phyloP scores from a whole-genome alignment of 2,113 vertebrate species.

The Lepus europaeus region DNA sequence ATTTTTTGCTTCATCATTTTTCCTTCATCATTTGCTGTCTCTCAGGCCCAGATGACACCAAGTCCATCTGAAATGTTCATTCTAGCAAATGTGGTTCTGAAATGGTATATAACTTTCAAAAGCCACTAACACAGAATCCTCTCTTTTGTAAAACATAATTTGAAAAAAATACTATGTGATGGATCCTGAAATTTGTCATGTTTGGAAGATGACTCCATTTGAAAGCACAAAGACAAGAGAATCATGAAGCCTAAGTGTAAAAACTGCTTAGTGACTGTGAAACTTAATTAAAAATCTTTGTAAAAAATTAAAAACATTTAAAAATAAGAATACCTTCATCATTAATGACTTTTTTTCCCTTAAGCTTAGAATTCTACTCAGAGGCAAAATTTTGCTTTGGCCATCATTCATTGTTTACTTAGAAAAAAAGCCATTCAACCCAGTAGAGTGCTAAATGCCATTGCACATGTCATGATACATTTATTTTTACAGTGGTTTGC shows the following conservation, averaged over 20 bases:
- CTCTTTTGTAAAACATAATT: constrained; percentile 95
- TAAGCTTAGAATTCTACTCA: constrained; percentile 57
- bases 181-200: constrained; percentile 66
- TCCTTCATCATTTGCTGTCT: too few species aligned
- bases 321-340: constrained; percentile 30
- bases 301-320: constrained; percentile 86
- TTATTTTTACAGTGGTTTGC: not conserved
- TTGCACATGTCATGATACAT: constrained; percentile 1
- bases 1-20: too few species aligned
- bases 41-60: too few species aligned
- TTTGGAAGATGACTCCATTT: constrained; percentile 64
- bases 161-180: constrained; percentile 77
- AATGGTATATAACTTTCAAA: constrained; percentile 97
- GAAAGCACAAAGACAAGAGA: constrained; percentile 54
- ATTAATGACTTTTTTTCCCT: not conserved
- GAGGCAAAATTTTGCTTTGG: constrained; percentile 63
- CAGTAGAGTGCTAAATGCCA: not conserved
- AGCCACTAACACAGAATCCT: constrained; percentile 95
- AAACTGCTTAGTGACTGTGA: constrained; percentile 64
- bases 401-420: constrained; percentile 55
- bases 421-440: not conserved
- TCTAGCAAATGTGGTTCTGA: too few species aligned
- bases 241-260: constrained; percentile 74
- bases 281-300: constrained; percentile 80
- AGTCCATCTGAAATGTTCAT: too few species aligned